A percentile compares a stretch with the other conserved stretches of the same genome.
phyloP scores from a whole-genome alignment of 2,888 invertebrate species.

The Noctua janthe region DNA sequence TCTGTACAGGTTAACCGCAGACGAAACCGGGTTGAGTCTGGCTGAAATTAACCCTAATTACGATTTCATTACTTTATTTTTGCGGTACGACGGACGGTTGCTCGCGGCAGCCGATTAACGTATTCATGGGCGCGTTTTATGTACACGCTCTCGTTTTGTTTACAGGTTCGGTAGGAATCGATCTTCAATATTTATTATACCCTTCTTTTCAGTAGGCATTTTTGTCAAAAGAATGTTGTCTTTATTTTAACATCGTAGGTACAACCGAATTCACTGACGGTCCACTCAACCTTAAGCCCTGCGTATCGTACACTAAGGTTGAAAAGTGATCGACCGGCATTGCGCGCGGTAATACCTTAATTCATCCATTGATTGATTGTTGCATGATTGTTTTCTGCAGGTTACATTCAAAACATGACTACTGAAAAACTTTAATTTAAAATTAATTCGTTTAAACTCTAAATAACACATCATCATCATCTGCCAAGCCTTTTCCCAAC shows the following conservation, averaged over 20 bases:
- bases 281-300: not conserved
- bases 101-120: constrained; percentile 41
- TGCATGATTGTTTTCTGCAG: not conserved
- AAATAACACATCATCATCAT: not conserved
- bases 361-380: not conserved
- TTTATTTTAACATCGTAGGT: not conserved
- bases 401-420: not conserved
- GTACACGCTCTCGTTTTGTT: constrained; percentile 11
- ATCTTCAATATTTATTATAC: not conserved
- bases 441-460: not conserved
- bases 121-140: constrained; percentile 46
- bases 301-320: not conserved
- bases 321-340: not conserved
- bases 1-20: constrained; percentile 79
- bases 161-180: not conserved
- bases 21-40: constrained; percentile 58
- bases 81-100: constrained; percentile 33
- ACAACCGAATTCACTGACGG: not conserved
- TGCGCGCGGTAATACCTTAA: not conserved
- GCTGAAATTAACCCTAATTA: constrained; percentile 66
- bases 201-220: not conserved
- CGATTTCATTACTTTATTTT: constrained; percentile 66
- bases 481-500: no score
- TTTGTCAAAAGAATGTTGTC: not conserved
- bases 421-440: not conserved